Evolutionary conservation across 2,888 invertebrate species (phyloP).

Genomic region (Troides aeacus): DNA sequence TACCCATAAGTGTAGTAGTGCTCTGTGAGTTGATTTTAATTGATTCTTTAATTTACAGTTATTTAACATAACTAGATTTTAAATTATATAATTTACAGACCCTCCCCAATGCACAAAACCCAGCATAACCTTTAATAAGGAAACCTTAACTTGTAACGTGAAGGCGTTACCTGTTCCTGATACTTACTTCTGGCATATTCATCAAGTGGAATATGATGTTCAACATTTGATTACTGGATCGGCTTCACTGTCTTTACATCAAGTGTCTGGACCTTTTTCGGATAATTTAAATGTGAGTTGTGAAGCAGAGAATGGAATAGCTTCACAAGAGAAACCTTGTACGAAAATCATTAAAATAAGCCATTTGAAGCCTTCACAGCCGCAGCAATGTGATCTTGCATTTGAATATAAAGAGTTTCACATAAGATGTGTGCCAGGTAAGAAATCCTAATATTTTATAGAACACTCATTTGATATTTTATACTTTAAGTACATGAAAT

Average conservation of each 20-base stretch:
- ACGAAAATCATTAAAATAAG: constrained; percentile 61
- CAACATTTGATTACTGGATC: constrained; percentile 72
- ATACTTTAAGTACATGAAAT: too few species aligned
- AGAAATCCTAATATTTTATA: constrained; percentile 12
- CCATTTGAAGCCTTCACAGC: constrained; percentile 63
- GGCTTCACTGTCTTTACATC: constrained; percentile 57
- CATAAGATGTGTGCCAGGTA: constrained; percentile 73
- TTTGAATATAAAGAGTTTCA: constrained; percentile 70
- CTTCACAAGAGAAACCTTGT: constrained; percentile 66
- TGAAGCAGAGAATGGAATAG: constrained; percentile 69
- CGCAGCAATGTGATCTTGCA: constrained; percentile 67
- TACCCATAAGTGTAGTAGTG: constrained; percentile 57
- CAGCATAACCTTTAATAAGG: constrained; percentile 60
- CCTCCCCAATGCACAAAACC: constrained; percentile 67
- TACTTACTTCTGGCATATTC: constrained; percentile 71
- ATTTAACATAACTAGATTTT: background rate
- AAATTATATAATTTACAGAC: constrained; percentile 45
- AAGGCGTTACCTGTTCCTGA: constrained; percentile 62
- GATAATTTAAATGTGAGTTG: constrained; percentile 60
- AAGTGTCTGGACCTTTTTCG: constrained; percentile 64
- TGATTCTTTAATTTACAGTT: background rate
- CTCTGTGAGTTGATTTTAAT: constrained; percentile 55
- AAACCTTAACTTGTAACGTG: constrained; percentile 64
- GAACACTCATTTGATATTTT: background rate
- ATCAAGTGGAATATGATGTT: constrained; percentile 43